Evolutionary conservation across 37 sponge, comb jelly and placozoan genomes (phyloP).

Genomic region (Haliclona indistincta): DNA sequence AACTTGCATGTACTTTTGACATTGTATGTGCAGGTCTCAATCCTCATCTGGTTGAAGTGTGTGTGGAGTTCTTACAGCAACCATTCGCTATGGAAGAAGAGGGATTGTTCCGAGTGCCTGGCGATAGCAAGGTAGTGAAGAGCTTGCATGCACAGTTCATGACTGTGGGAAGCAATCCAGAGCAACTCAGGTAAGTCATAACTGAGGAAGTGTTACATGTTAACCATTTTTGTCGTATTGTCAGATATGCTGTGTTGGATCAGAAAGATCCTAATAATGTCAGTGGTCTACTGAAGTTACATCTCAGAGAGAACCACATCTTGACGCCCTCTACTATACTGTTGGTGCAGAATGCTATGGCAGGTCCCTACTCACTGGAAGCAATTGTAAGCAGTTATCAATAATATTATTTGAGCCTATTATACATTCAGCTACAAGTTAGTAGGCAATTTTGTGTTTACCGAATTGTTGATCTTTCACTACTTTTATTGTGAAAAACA

Average conservation of each 20-base stretch:
- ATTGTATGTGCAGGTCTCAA: background rate
- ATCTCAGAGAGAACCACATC: slow-evolving; percentile 49
- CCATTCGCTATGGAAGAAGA: slow-evolving; percentile 70
- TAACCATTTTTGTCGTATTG: background rate
- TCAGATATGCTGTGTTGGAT: slow-evolving; percentile 33
- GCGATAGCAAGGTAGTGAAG: slow-evolving; percentile 49
- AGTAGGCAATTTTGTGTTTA: no score
- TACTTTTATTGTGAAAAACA: no score
- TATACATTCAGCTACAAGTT: no score
- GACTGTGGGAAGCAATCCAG: slow-evolving; percentile 14
- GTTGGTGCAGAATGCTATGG: no score
- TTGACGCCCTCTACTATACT: no score
- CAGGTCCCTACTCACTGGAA: no score
- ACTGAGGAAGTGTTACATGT: no score
- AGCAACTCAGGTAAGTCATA: slow-evolving; percentile 12
- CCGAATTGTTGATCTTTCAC: no score
- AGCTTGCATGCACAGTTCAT: slow-evolving; percentile 44
- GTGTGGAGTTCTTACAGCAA: slow-evolving; percentile 65
- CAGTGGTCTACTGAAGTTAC: slow-evolving; percentile 72
- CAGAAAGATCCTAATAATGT: slow-evolving; percentile 69
- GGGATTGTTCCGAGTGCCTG: slow-evolving; percentile 77
- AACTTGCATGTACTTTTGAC: background rate
- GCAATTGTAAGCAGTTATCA: no score
- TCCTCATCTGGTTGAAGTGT: slow-evolving; percentile 34
- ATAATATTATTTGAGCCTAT: no score